Evolutionary conservation across 2,113 vertebrate species (phyloP).

Genomic region (Oncorhynchus nerka): DNA sequence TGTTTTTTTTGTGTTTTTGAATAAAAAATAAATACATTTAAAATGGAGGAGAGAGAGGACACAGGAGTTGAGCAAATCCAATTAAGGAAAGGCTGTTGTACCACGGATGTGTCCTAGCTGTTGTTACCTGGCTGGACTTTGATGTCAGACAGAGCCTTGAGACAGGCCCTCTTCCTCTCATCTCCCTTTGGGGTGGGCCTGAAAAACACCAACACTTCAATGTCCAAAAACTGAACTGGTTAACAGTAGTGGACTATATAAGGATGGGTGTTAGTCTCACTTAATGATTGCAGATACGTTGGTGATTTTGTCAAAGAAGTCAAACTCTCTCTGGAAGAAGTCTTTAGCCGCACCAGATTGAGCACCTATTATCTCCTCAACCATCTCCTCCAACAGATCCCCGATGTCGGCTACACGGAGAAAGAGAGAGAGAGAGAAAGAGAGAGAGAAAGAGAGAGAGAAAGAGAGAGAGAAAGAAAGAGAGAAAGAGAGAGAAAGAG

Average conservation of each 20-base stretch:
- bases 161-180: slow-evolving; percentile 92
- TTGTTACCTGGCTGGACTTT: slow-evolving; percentile 91
- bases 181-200: slow-evolving; percentile 97
- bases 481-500: too few relatives aligned
- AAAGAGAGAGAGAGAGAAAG: neutral
- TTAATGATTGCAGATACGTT: slow-evolving; percentile 93
- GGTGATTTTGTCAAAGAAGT: slow-evolving; percentile 95
- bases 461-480: too few relatives aligned
- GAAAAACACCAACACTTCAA: slow-evolving; percentile 23
- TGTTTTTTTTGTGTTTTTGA: too few relatives aligned
- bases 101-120: too few relatives aligned
- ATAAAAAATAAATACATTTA: too few relatives aligned
- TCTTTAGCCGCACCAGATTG: slow-evolving; percentile 90
- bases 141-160: slow-evolving; percentile 92
- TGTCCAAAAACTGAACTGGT: neutral
- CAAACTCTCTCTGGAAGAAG: slow-evolving; percentile 91
- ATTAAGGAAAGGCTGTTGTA: too few relatives aligned
- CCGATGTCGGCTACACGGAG: slow-evolving; percentile 83
- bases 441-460: too few relatives aligned
- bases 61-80: too few relatives aligned
- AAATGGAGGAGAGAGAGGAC: too few relatives aligned
- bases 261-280: slow-evolving; percentile 61
- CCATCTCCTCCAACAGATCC: slow-evolving; percentile 86
- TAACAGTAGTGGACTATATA: neutral
- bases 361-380: slow-evolving; percentile 87